phyloP scores from a whole-genome alignment of 1,140 invertebrate species.

The Solenopsis fugax region DNA sequence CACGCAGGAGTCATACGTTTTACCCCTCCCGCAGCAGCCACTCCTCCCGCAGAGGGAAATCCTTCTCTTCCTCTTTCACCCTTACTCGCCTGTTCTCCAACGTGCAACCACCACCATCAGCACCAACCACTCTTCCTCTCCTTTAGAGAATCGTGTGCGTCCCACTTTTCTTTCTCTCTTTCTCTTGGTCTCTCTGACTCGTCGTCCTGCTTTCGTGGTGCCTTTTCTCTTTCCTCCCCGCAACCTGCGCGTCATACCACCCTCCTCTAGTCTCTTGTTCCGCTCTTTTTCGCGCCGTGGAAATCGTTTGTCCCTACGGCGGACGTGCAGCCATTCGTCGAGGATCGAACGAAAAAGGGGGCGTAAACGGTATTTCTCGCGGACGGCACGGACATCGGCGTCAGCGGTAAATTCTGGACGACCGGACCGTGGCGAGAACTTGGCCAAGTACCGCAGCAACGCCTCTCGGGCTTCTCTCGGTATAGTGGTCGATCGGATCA shows the following conservation, averaged over 20 bases:
- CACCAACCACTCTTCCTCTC: slow-evolving; percentile 20
- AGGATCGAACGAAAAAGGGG: slow-evolving; percentile 63
- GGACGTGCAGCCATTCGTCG: slow-evolving; percentile 61
- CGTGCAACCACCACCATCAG: background rate
- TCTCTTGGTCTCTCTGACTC: background rate
- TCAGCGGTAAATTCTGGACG: slow-evolving; percentile 69
- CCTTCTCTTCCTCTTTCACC: slow-evolving; percentile 44
- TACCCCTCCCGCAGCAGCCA: slow-evolving; percentile 50
- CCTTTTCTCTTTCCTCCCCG: slow-evolving; percentile 38
- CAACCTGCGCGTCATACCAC: background rate
- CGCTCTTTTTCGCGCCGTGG: slow-evolving; percentile 61
- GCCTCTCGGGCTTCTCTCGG: slow-evolving; percentile 28
- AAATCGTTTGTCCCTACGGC: slow-evolving; percentile 70
- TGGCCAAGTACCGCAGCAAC: slow-evolving; percentile 46
- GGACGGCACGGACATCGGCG: slow-evolving; percentile 57
- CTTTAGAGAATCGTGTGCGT: slow-evolving; percentile 58
- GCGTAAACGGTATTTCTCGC: slow-evolving; percentile 53
- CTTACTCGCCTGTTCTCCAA: slow-evolving; percentile 61
- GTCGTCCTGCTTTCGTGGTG: slow-evolving; percentile 46
- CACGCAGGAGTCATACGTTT: slow-evolving; percentile 74
- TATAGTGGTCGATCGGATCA: slow-evolving; percentile 41
- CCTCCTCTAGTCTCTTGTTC: slow-evolving; percentile 19
- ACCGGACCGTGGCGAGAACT: slow-evolving; percentile 56
- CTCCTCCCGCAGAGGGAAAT: slow-evolving; percentile 60
- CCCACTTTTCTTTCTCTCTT: slow-evolving; percentile 54